A percentile compares a stretch with the other conserved stretches of the same genome.
phyloP scores from a whole-genome alignment of 2,113 vertebrate species.

The Zeus faber region DNA sequence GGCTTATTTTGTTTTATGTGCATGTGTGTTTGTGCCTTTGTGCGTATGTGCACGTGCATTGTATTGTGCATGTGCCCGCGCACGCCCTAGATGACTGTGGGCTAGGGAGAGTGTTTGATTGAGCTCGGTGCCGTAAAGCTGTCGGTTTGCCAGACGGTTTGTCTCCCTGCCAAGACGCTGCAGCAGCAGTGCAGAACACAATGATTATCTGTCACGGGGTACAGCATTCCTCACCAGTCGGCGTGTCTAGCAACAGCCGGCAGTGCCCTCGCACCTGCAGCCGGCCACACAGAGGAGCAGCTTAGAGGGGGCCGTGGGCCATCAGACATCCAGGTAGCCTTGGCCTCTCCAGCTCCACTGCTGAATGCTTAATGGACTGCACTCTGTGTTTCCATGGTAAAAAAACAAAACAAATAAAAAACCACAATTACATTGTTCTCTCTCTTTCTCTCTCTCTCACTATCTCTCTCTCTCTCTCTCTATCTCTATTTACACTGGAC shows the following conservation, averaged over 20 bases:
- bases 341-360: slow-evolving; percentile 17
- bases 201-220: slow-evolving; percentile 73
- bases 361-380: slow-evolving; percentile 3
- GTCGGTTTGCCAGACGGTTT: slow-evolving; percentile 74
- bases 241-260: slow-evolving; percentile 43
- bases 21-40: slow-evolving; percentile 24
- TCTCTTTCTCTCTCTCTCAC: too few relatives aligned
- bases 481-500: slow-evolving; percentile 3
- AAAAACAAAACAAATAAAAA: too few relatives aligned
- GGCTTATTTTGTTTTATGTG: slow-evolving; percentile 48
- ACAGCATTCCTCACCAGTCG: slow-evolving; percentile 49
- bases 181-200: slow-evolving; percentile 65
- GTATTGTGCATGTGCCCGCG: slow-evolving; percentile 28
- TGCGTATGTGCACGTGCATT: slow-evolving; percentile 20
- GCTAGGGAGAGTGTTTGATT: slow-evolving; percentile 67
- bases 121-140: slow-evolving; percentile 72
- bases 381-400: too few relatives aligned
- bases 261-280: slow-evolving; percentile 30
- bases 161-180: slow-evolving; percentile 69
- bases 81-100: slow-evolving; percentile 43
- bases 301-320: neutral
- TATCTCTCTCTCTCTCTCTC: too few relatives aligned
- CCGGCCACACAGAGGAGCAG: slow-evolving; percentile 36
- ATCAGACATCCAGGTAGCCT: neutral
- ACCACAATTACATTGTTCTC: too few relatives aligned